phyloP scores from a whole-genome alignment of 2,888 invertebrate species.

The Cheilosia variabilis region DNA sequence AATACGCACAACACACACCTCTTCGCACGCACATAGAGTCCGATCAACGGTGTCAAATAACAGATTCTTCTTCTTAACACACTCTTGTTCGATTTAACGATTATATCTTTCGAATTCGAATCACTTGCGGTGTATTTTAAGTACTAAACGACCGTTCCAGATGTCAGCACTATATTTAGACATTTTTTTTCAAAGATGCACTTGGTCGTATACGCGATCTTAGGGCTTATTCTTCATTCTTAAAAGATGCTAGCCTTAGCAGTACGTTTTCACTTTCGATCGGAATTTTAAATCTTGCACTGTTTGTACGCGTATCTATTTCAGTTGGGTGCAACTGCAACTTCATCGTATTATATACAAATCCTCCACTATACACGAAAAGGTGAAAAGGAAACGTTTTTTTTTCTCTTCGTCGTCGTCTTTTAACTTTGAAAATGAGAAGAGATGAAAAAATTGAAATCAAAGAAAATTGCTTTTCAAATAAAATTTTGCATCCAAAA shows the following conservation, averaged over 20 bases:
- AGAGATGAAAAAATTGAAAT: slow-evolving; percentile 50
- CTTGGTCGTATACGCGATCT: slow-evolving; percentile 69
- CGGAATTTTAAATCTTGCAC: slow-evolving; percentile 9
- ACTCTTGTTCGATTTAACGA: slow-evolving; percentile 14
- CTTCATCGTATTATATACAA: slow-evolving; percentile 17
- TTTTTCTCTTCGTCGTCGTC: slow-evolving; percentile 27
- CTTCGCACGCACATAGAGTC: slow-evolving; percentile 39
- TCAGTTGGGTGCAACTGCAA: slow-evolving; percentile 47
- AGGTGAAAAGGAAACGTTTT: slow-evolving; percentile 44
- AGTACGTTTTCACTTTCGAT: slow-evolving; percentile 60
- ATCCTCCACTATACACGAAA: slow-evolving; percentile 23
- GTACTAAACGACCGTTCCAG: slow-evolving; percentile 67
- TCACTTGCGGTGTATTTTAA: slow-evolving; percentile 45
- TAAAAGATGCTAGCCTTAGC: neutral
- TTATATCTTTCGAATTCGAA: slow-evolving; percentile 31
- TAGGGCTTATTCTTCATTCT: slow-evolving; percentile 21
- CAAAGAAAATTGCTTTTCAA: slow-evolving; percentile 72
- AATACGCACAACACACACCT: slow-evolving; percentile 30
- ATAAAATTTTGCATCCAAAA: slow-evolving; percentile 74
- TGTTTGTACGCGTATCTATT: slow-evolving; percentile 23
- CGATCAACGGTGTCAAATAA: slow-evolving; percentile 66
- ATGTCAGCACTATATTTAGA: slow-evolving; percentile 74
- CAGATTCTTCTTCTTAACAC: slow-evolving; percentile 24
- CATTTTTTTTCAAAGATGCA: slow-evolving; percentile 45
- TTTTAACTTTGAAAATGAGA: slow-evolving; percentile 55